Conservation (phyloP, 2,888 invertebrate genomes). For the Macrostomum cliftonense region DNA sequence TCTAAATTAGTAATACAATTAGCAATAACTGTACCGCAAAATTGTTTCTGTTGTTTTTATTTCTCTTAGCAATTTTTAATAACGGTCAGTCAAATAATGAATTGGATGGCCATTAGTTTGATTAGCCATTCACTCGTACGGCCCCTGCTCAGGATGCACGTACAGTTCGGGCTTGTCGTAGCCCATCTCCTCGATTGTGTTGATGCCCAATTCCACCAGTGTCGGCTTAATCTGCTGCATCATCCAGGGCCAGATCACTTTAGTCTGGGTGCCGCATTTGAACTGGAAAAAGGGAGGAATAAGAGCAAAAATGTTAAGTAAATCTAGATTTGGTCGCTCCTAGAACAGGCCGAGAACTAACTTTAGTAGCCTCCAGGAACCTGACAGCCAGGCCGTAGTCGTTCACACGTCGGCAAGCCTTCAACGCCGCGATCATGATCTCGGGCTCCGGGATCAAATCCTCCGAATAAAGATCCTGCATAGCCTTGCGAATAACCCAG, state of each 20-base stretch:
- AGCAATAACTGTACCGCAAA: too few species aligned
- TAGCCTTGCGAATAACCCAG: constrained; percentile 67
- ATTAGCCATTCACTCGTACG: too few species aligned
- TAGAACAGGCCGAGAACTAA: too few species aligned
- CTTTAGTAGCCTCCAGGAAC: constrained; percentile 71
- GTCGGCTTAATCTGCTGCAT: constrained; percentile 68
- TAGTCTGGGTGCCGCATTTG: constrained; percentile 58
- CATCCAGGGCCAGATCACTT: constrained; percentile 43
- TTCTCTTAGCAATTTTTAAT: too few species aligned
- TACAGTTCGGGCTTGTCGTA: constrained; percentile 80
- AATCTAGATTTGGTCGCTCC: too few species aligned
- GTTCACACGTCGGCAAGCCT: constrained; percentile 76
- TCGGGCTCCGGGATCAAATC: constrained; percentile 79
- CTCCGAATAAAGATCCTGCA: constrained; percentile 51
- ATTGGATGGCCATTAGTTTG: too few species aligned
- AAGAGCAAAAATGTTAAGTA: neutral
- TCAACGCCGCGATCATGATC: constrained; percentile 64
- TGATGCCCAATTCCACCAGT: constrained; percentile 72
- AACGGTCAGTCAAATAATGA: too few species aligned
- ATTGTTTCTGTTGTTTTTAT: too few species aligned
- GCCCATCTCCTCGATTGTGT: constrained; percentile 80
- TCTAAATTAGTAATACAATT: too few species aligned
- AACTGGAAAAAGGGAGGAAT: constrained; percentile 41
- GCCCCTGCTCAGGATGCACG: too few species aligned
- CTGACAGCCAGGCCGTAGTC: constrained; percentile 79